These are phyloP conservation scores for Limnephilus rhombicus DNA, from an alignment of 2,888 invertebrate species.

Conservation along the genomic window DNA sequence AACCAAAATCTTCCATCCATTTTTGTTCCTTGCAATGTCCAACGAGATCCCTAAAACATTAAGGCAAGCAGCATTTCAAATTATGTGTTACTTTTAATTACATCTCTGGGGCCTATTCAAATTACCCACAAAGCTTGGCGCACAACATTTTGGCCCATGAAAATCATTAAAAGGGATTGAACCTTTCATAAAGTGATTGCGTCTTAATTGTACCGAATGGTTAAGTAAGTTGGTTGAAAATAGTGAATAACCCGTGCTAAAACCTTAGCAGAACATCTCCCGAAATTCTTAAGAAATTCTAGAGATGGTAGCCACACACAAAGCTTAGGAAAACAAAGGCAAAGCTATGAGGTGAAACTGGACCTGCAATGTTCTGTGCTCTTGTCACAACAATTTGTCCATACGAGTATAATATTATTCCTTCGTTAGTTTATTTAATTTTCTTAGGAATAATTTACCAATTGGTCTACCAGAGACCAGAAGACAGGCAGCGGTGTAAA, in stretches of 20 bases:
- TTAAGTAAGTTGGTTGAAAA: neutral
- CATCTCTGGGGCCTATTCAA: neutral
- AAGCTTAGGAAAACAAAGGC: neutral
- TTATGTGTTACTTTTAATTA: neutral
- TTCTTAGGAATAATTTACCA: conserved; percentile 73
- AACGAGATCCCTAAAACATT: conserved; percentile 81
- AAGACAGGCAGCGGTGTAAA: conserved; percentile 94
- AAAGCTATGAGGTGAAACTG: neutral
- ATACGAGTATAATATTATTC: neutral
- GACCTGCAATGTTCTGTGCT: neutral
- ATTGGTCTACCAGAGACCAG: conserved; percentile 96
- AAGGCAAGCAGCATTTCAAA: neutral
- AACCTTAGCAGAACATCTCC: neutral
- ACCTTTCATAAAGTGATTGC: neutral
- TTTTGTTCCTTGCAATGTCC: conserved; percentile 88
- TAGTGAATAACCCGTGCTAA: neutral
- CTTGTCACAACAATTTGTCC: too few relatives aligned
- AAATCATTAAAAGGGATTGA: neutral
- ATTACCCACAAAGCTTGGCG: neutral
- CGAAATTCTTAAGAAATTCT: neutral
- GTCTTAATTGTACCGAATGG: neutral
- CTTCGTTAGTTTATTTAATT: neutral
- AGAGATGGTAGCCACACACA: neutral
- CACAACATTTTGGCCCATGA: neutral
- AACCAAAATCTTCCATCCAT: conserved; percentile 85